Evolutionary conservation across 2,888 invertebrate genomes (phyloP).

Genomic region (Fragum whitleyi): DNA sequence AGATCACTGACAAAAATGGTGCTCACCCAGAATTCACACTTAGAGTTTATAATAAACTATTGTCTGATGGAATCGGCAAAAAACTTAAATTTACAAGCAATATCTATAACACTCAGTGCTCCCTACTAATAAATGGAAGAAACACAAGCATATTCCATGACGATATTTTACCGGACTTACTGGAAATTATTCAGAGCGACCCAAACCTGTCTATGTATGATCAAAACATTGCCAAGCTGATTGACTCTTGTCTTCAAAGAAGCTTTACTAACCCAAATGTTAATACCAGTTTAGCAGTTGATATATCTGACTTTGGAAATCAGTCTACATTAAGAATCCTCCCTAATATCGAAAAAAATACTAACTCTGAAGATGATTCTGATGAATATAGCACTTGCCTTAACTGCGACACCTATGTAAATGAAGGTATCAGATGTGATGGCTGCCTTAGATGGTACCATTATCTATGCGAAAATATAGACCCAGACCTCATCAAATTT

Average conservation of each 20-base stretch:
- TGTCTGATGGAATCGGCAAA: not conserved
- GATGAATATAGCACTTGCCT: not conserved
- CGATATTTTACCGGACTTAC: not conserved
- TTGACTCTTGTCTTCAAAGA: not conserved
- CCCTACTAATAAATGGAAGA: conserved; percentile 5
- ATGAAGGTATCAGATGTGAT: conserved; percentile 4
- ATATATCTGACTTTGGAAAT: not conserved
- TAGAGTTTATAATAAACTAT: too few relatives aligned
- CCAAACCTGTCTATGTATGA: not conserved
- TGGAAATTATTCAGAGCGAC: not conserved
- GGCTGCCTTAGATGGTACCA: not conserved
- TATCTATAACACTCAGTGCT: not conserved
- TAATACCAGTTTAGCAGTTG: not conserved
- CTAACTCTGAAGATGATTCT: not conserved
- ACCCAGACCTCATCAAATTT: not conserved
- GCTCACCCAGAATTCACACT: too few relatives aligned
- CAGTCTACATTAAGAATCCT: not conserved
- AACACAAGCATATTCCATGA: not conserved
- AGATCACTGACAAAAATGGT: too few relatives aligned
- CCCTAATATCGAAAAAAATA: not conserved
- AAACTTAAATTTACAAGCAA: not conserved
- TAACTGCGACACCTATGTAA: too few relatives aligned
- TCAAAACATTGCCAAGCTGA: not conserved
- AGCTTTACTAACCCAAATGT: not conserved
- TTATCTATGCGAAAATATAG: not conserved